Conservation (phyloP, 2,113 vertebrate genomes). For the Anseranas semipalmata region DNA sequence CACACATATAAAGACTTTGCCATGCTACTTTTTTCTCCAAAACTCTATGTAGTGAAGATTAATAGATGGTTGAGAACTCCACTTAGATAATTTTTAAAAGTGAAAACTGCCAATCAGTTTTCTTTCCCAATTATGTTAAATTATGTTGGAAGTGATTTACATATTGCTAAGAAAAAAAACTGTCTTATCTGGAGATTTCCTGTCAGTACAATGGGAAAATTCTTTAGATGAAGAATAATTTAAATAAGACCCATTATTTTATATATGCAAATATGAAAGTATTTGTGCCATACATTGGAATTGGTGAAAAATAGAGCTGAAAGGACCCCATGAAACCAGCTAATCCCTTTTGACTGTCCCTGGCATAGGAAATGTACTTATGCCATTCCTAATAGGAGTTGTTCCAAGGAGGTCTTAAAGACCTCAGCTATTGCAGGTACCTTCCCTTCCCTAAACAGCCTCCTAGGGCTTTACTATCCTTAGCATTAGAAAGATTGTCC, state of each 20-base stretch:
- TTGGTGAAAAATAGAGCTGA: neutral
- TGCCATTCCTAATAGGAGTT: neutral
- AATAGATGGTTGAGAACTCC: neutral
- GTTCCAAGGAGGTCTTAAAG: neutral
- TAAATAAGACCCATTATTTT: neutral
- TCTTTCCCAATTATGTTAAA: neutral
- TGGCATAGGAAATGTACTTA: neutral
- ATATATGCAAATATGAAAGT: neutral
- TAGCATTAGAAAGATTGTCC: neutral
- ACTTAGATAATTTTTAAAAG: neutral
- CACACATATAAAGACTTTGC: neutral
- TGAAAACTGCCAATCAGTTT: neutral
- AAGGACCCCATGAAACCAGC: neutral
- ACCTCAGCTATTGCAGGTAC: neutral
- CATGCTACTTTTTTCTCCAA: neutral
- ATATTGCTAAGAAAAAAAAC: neutral
- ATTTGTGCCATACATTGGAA: neutral
- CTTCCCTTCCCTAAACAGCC: neutral
- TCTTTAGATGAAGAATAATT: neutral
- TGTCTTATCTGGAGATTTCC: neutral
- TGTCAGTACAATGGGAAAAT: neutral
- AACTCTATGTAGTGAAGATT: neutral
- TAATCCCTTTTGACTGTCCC: neutral
- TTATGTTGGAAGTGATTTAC: neutral
- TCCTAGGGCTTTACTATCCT: neutral